Conservation (phyloP, 2,113 vertebrate genomes). For the Ovibos moschatus region DNA sequence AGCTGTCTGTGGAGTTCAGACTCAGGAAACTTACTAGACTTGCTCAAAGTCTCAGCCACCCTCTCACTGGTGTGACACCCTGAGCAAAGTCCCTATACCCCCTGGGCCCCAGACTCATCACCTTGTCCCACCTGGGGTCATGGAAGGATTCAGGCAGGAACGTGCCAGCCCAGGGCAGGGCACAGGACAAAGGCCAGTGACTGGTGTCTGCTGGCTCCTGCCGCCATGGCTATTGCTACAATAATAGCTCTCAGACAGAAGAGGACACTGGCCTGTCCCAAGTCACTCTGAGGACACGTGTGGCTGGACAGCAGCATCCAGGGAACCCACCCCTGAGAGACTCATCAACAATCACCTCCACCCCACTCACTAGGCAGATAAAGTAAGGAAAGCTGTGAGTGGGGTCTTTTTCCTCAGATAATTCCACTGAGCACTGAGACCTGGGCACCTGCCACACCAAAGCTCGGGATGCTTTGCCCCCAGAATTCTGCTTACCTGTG, state of each 20-base stretch:
- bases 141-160: rapidly evolving
- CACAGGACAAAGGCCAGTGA: neutral
- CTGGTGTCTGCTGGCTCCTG: rapidly evolving
- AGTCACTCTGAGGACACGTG: neutral
- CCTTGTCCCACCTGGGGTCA: neutral
- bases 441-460: neutral
- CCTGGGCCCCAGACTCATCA: neutral
- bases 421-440: neutral
- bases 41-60: neutral
- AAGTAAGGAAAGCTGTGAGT: neutral
- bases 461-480: neutral
- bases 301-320: neutral
- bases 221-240: rapidly evolving
- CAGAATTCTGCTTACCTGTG: too few species aligned
- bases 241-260: neutral
- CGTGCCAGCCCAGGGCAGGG: neutral
- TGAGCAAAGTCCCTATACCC: neutral
- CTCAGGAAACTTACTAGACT: neutral
- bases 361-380: neutral
- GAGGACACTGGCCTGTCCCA: neutral
- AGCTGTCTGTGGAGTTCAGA: neutral
- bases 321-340: neutral
- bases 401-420: neutral
- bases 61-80: neutral
- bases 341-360: neutral